These are phyloP conservation scores for Acropora tenuis DNA, from an alignment of 64 coral and sea anemone species.

Conservation along the genomic window DNA sequence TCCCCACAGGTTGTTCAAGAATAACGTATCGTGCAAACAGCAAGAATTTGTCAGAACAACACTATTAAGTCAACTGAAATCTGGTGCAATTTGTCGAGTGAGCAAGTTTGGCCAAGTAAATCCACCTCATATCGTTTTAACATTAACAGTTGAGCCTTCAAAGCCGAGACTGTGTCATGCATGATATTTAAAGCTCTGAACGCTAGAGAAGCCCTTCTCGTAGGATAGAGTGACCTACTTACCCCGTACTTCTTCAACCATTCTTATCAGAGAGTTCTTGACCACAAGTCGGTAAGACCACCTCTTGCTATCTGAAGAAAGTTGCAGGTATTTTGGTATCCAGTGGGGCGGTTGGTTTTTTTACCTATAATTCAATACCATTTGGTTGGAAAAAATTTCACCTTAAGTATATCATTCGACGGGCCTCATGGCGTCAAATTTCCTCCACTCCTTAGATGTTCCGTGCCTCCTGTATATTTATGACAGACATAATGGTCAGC, in stretches of 20 bases:
- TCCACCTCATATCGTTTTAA: conserved; percentile 21
- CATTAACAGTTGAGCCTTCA: conserved; percentile 35
- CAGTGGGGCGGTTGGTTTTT: conserved; percentile 66
- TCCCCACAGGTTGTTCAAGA: conserved; percentile 13
- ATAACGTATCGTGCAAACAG: conserved; percentile 3
- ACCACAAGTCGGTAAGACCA: conserved; percentile 60
- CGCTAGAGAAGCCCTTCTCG: conserved; percentile 26
- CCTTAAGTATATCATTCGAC: conserved; percentile 54
- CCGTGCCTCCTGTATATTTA: conserved; percentile 68
- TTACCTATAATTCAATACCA: conserved; percentile 48
- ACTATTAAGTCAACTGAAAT: background rate
- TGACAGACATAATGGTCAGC: conserved; percentile 39
- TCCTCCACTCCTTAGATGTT: conserved; percentile 45
- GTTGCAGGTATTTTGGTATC: conserved; percentile 53
- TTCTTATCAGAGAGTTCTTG: background rate
- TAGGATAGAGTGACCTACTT: background rate
- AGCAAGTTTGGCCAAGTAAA: background rate
- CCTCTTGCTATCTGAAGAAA: conserved; percentile 10
- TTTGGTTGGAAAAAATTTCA: conserved; percentile 70
- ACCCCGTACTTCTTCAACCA: conserved; percentile 33
- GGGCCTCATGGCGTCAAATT: conserved; percentile 40
- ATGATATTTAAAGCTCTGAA: conserved; percentile 51
- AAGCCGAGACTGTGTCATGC: conserved; percentile 42
- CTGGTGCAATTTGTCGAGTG: conserved; percentile 7
- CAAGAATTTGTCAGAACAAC: conserved; percentile 24